phyloP scores from a whole-genome alignment of 2,888 invertebrate species.

The Tortricodes alternella region DNA sequence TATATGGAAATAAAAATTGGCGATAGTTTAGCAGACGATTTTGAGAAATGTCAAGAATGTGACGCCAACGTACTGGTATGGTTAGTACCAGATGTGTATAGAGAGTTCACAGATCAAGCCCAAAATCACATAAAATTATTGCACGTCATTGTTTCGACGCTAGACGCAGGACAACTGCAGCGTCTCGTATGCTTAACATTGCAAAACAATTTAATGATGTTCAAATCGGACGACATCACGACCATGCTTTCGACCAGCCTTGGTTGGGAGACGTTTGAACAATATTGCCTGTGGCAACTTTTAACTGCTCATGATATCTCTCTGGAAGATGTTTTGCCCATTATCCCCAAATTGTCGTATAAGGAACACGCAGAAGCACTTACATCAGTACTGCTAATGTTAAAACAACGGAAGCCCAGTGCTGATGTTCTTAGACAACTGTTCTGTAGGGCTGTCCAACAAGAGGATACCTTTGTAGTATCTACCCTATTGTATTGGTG shows the following conservation, averaged over 20 bases:
- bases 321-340: constrained; percentile 92
- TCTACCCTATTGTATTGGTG: constrained; percentile 97
- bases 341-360: constrained; percentile 88
- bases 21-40: constrained; percentile 89
- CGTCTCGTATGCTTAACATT: constrained; percentile 95
- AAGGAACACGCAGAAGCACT: constrained; percentile 96
- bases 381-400: constrained; percentile 93
- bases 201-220: constrained; percentile 93
- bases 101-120: constrained; percentile 93
- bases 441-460: constrained; percentile 88
- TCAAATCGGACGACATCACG: constrained; percentile 89
- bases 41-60: constrained; percentile 93
- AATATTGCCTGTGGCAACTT: constrained; percentile 98
- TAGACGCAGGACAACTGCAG: constrained; percentile 95
- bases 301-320: constrained; percentile 96
- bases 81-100: constrained; percentile 95
- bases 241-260: constrained; percentile 91
- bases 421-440: constrained; percentile 92
- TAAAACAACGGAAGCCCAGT: constrained; percentile 95
- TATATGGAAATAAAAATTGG: constrained; percentile 89
- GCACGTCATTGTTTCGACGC: constrained; percentile 93
- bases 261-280: constrained; percentile 98
- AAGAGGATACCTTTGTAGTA: constrained; percentile 93
- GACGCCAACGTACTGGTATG: constrained; percentile 95
- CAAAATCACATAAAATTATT: constrained; percentile 94